Evolutionary conservation across 2,113 vertebrate genomes (phyloP).

Genomic region (Myotis yumanensis): DNA sequence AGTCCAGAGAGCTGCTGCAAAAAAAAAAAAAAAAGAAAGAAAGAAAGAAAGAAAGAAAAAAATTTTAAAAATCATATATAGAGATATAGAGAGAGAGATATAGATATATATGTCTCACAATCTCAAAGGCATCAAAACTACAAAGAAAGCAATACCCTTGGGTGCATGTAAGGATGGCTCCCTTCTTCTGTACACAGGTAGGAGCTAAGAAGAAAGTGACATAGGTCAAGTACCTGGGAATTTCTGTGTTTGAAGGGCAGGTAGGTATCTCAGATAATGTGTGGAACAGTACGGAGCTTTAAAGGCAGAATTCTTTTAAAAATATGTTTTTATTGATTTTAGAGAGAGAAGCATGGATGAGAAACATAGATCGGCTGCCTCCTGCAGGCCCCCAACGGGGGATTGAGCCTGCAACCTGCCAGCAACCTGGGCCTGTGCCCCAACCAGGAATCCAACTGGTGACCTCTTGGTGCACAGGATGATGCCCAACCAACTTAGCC

Average conservation of each 20-base stretch:
- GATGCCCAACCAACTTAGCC: too few species aligned
- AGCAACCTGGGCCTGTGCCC: too few species aligned
- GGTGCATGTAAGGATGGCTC: background rate
- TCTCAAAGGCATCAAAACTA: background rate
- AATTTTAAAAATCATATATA: too few species aligned
- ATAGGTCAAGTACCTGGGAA: background rate
- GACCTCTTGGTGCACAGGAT: too few species aligned
- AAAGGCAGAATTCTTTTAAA: slow-evolving; percentile 11
- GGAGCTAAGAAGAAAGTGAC: background rate
- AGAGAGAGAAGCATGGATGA: too few species aligned
- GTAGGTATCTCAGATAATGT: background rate
- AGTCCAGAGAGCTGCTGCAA: background rate
- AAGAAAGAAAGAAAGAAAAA: background rate
- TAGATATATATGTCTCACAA: background rate
- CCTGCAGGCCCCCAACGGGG: too few species aligned
- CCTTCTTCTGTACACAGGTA: background rate
- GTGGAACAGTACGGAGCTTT: background rate
- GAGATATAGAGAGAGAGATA: too few species aligned
- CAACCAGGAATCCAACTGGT: too few species aligned
- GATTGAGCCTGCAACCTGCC: too few species aligned
- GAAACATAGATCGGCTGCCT: too few species aligned
- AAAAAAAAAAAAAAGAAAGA: background rate
- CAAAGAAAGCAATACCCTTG: background rate
- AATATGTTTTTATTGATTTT: too few species aligned
- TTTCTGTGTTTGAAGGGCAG: background rate